Evolutionary conservation across 2,797 vertebrate genomes (phyloP).

Genomic region (Crocodylus rhombifer): DNA sequence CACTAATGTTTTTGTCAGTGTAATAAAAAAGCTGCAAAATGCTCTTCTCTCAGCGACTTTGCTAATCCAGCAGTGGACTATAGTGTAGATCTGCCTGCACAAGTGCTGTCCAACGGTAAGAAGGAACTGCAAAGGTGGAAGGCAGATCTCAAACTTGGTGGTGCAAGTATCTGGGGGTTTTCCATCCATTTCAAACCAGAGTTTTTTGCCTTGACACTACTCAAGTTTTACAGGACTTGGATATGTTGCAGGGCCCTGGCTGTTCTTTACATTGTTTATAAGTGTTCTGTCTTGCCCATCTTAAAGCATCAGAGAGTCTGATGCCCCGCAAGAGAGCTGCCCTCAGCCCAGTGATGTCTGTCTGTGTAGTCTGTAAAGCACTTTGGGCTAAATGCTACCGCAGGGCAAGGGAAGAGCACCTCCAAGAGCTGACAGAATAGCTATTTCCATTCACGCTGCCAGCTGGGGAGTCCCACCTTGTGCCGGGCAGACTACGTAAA

Average conservation of each 20-base stretch:
- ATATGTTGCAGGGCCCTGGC: accelerated
- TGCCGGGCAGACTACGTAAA: background rate
- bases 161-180: too few species aligned
- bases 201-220: too few species aligned
- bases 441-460: background rate
- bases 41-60: too few species aligned
- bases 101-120: background rate
- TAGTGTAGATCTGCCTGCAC: too few species aligned
- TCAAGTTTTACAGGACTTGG: accelerated
- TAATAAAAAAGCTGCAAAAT: accelerated
- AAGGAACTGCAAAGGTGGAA: background rate
- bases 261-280: background rate
- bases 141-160: background rate
- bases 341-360: background rate
- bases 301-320: background rate
- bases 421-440: background rate
- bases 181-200: too few species aligned
- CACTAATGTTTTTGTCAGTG: accelerated
- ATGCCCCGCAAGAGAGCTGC: background rate
- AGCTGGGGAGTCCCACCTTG: background rate
- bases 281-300: background rate
- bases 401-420: background rate
- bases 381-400: background rate
- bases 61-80: too few species aligned
- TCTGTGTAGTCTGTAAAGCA: background rate